Evolutionary conservation across 2,797 vertebrate species (phyloP).

Genomic region (Sebastes oblongus): DNA sequence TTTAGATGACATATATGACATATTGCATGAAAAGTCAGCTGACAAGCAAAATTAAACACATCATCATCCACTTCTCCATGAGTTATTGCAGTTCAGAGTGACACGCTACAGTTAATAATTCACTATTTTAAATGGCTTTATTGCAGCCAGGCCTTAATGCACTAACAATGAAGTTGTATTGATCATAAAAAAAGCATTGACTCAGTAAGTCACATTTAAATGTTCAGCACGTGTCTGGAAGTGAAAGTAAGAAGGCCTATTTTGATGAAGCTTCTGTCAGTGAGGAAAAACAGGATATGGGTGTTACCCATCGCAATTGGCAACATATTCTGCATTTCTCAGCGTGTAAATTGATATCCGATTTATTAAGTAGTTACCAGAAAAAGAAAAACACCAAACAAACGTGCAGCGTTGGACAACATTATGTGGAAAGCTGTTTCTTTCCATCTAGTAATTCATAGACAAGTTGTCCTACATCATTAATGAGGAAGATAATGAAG

Average conservation of each 20-base stretch:
- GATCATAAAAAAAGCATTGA: background rate
- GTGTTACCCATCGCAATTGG: background rate
- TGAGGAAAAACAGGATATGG: conserved; percentile 49
- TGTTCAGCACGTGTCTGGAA: conserved; percentile 28
- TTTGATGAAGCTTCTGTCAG: background rate
- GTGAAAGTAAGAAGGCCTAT: conserved; percentile 23
- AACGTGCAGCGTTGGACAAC: background rate
- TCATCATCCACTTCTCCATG: background rate
- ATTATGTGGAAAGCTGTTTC: background rate
- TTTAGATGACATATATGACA: background rate
- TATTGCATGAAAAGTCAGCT: background rate
- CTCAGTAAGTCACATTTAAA: background rate
- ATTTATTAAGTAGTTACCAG: background rate
- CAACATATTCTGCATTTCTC: background rate
- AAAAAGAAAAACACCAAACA: background rate
- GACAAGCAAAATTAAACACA: background rate
- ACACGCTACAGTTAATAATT: background rate
- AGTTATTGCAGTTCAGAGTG: background rate
- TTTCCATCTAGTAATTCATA: background rate
- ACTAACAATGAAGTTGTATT: background rate
- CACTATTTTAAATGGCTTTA: background rate
- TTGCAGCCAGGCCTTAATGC: background rate
- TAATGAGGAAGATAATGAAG: background rate
- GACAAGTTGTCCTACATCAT: background rate
- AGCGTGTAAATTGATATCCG: background rate